Evolutionary conservation across 2,888 invertebrate genomes (phyloP), one percentile per base, ranked within the genome.

Genomic region (Ichneumoninae sp.): DNA sequence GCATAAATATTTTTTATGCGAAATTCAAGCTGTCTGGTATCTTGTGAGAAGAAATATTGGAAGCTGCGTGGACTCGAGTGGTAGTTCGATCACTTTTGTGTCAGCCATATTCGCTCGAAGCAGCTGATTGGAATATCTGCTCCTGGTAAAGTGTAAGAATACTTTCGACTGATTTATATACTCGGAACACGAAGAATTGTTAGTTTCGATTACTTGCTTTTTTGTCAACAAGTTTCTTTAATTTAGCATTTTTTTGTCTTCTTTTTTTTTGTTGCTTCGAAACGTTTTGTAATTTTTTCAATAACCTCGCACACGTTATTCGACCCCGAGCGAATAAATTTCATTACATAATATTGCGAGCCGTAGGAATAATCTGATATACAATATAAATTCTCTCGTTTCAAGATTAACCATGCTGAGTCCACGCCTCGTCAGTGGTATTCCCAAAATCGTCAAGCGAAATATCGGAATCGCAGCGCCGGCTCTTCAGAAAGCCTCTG

Each of bases 381-480:
- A 16, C 8, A 36, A 62, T n/a, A 19, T 36, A 52, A 54, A 54
- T 57, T 57, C 2, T 36, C 30, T 33, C n/a, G 16, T 33, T 65
- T 65, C 30, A 76, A 30, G 33, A 60, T 36, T 52, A 80, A 85
- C 19, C 52, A 94, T 94, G 94, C 84, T 93, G 85, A 89, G 86
- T 22, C 88, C 90, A 84, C 89, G 90, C 22, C 40, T 92, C 47
- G 71, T 86, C 44, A 66, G 68, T 74, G 86, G 79, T 66, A 70
- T 91, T 33, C 92, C 92, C 19, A 92, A 91, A 86, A 69, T 93
- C 33, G 33, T 93, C 5, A 92, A 91, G 65, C 95, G 97, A 82
- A 97, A 96, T 93, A 94, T 98, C 90, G 97, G 97, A 79, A 95
- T 97, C 68, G 94, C 96, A 71, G 96, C 96, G 62, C 96, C 96